Base-by-base conservation (phyloP, 2,797 vertebrate species). In the Danio kyathit region DNA sequence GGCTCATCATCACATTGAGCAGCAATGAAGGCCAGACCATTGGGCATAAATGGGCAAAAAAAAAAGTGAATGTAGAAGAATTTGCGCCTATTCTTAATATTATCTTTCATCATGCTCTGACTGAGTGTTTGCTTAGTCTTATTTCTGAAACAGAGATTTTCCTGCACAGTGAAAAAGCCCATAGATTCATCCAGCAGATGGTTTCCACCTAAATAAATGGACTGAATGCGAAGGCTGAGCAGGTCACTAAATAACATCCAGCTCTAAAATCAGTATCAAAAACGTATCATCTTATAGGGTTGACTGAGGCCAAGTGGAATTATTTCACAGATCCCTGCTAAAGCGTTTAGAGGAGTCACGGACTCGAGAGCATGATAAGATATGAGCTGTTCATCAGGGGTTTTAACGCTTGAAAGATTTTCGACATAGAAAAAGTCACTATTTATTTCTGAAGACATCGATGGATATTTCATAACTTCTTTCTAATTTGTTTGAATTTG, bases 91-190 rank as follows among this genome's bases (percentile, higher is more conserved):
- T 49, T 69, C 76, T 78, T 76, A 29, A 46, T 66, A 49, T 48
- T 67, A 66, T 67, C 85, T 87, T 84, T 85, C 88, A 81, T 91
- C 88, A 88, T 88, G 82, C 88, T 85, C 89, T 90, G 89, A 91
- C 91, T 89, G 66, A 83, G 84, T 86, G 88, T 92, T 91, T 67
- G 67, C 69, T 65, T 56, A 83, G 74, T 81, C 63, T 73, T 85
- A 86, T 87, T 90, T 87, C 88, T 81, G 76, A 90, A 91, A 92
- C 87, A 89, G 86, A 88, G 76, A 60, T 86, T 84, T 82, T 80
- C 75, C 49, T 52, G 51, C 48, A 41, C 59, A 84, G 69, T 79
- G 78, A 29, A 86, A 85, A 71, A 80, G 82, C 88, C 70, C 79
- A 85, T 29, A 21, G 79, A 80, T 79, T 82, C 69, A 60, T 88